Evolutionary conservation across 1,140 invertebrate genomes (phyloP).

Genomic region (Drosophila serrata): DNA sequence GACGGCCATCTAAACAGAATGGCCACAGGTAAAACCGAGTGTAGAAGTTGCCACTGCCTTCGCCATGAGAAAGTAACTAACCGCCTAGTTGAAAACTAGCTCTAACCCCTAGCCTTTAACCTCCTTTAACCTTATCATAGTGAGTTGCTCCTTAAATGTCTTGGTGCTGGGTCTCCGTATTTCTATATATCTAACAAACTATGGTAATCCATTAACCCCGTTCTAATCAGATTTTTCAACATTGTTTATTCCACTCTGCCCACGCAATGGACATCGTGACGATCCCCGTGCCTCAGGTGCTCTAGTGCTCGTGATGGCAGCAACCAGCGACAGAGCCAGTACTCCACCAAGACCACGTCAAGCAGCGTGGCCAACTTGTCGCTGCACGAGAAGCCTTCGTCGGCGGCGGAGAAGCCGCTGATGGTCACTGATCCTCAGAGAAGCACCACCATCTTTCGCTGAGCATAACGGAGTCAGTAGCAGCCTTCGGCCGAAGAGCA

Average conservation of each 20-base stretch:
- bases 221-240: slow-evolving; percentile 56
- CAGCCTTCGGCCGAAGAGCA: slow-evolving; percentile 48
- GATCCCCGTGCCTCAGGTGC: slow-evolving; percentile 53
- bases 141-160: not conserved
- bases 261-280: slow-evolving; percentile 49
- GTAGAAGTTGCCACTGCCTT: not conserved
- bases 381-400: slow-evolving; percentile 61
- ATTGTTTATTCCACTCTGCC: slow-evolving; percentile 48
- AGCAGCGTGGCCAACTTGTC: slow-evolving; percentile 81
- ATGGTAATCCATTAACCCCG: slow-evolving; percentile 17
- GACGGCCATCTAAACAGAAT: slow-evolving; percentile 16
- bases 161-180: slow-evolving; percentile 13
- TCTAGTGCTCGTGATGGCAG: slow-evolving; percentile 72
- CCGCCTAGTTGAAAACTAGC: slow-evolving; percentile 3
- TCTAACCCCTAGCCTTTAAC: slow-evolving; percentile 8
- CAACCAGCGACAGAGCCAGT: slow-evolving; percentile 80
- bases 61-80: slow-evolving; percentile 8
- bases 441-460: slow-evolving; percentile 60
- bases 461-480: slow-evolving; percentile 11
- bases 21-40: slow-evolving; percentile 33
- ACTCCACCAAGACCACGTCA: slow-evolving; percentile 80
- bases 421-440: slow-evolving; percentile 58
- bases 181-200: slow-evolving; percentile 6
- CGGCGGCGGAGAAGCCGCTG: slow-evolving; percentile 66
- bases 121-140: not conserved